Base-by-base conservation (phyloP, 2,888 invertebrate species). In the Mellilla xanthometata region DNA sequence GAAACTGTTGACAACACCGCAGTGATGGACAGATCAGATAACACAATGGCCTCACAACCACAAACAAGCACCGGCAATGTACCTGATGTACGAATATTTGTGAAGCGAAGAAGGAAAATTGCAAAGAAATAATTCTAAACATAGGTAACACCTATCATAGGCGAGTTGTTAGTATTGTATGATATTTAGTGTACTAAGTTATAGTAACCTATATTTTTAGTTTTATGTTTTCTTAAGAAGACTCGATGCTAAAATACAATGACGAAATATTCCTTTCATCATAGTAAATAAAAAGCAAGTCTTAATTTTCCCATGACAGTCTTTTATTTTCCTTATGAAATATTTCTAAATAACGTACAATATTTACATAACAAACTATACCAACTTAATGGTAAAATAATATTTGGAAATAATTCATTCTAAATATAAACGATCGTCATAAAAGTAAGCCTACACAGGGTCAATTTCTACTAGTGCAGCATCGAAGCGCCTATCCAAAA, bases 11-110 rank as follows among this genome's bases (percentile, higher is more conserved):
- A 53, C 12, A 56, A 52, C 42, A 29, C 31, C 13, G 22, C 38
- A 29, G 44, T 39, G 26, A 46, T 52, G 8, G 56, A 67, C 24
- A 52, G 54, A 39, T 58, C 59, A 2, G 55, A 59, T 15, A 56
- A 58, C 30, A 60, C 57, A 15, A 31, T 52, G 34, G 61, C 58
- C 23, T 43, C 56, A 2, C 61, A 62, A 52, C 43, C 56, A 2
- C 61, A 62, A 52, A 36, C 30, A 2, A 62, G 57, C 28, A 63
- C 68, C 8, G 28, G 52, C 6, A 82, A 84, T 49, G 70, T 62
- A 40, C 88, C 88, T 11, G 88, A 88, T 60, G 69, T 88, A 2
- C 77, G 82, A 59, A 80, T 88, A 68, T 76, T 82, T 56, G 72
- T 82, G 6, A 81, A 67, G 56, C 72, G 85, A 57, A 68, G 80